phyloP scores from a whole-genome alignment of 2,113 vertebrate species.

The Cygnus atratus region DNA sequence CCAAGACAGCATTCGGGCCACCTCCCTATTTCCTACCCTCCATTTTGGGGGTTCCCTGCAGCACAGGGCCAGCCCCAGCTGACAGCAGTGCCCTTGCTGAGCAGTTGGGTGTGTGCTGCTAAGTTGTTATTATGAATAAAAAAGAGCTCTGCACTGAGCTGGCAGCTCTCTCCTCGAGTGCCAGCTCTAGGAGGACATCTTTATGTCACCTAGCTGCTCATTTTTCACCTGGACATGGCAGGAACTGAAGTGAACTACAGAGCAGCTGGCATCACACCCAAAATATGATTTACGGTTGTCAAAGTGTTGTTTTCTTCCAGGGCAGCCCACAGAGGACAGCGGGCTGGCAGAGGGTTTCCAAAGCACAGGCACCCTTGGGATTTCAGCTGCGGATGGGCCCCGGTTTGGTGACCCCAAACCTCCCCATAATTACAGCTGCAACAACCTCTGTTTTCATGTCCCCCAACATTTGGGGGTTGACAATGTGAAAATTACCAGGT shows the following conservation, averaged over 20 bases:
- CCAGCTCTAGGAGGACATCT: accelerated
- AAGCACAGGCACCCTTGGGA: accelerated
- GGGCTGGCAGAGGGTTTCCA: neutral
- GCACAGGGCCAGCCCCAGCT: neutral
- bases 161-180: neutral
- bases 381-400: neutral
- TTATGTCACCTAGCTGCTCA: neutral
- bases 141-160: neutral
- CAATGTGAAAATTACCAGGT: neutral
- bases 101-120: accelerated
- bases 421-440: neutral
- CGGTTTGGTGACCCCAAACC: neutral
- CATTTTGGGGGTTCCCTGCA: neutral
- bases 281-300: neutral
- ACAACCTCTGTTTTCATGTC: neutral
- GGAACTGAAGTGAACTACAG: neutral
- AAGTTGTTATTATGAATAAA: neutral
- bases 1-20: neutral
- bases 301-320: neutral
- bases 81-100: neutral
- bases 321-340: accelerated
- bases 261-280: neutral
- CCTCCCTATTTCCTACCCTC: neutral
- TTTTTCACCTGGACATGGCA: neutral
- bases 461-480: neutral